A percentile compares a stretch with the other conserved stretches of the same genome.
Conservation (phyloP, 1,140 invertebrate genomes). For the Mycetomoellerius zeteki region DNA sequence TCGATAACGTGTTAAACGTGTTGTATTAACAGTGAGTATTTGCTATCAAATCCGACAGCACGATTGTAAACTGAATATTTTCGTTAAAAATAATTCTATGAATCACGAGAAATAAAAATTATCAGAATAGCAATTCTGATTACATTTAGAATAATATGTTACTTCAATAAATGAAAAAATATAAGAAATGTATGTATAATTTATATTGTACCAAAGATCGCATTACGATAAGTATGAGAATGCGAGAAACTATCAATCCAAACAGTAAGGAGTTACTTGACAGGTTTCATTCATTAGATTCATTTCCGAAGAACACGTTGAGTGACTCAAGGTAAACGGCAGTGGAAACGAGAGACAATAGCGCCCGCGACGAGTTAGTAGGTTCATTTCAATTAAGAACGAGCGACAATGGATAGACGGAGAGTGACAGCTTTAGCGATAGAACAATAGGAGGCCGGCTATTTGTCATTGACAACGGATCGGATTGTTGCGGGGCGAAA, state of each 20-base stretch:
- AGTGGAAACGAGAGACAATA: conserved; percentile 35
- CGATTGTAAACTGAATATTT: neutral
- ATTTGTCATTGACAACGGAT: conserved; percentile 65
- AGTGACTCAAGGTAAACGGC: conserved; percentile 30
- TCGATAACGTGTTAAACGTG: conserved; percentile 40
- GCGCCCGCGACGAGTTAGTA: conserved; percentile 39
- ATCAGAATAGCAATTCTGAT: neutral
- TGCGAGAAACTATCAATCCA: neutral
- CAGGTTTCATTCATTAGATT: neutral
- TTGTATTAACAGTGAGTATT: neutral
- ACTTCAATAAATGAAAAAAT: neutral
- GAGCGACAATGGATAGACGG: conserved; percentile 56
- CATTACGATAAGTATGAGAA: neutral
- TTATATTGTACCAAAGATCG: neutral
- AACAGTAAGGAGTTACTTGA: conserved; percentile 4
- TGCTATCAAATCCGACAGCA: neutral
- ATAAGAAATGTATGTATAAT: neutral
- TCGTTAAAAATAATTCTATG: neutral
- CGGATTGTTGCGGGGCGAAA: conserved; percentile 62
- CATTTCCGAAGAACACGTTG: conserved; percentile 34
- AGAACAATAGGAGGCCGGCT: conserved; percentile 52
- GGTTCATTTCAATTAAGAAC: conserved; percentile 60
- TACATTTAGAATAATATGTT: neutral
- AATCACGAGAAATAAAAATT: conserved; percentile 9
- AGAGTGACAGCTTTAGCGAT: conserved; percentile 55